Evolutionary conservation across 2,888 invertebrate species (phyloP), one percentile per base, ranked within the genome.

Genomic region (Chromoteleia sp.): DNA sequence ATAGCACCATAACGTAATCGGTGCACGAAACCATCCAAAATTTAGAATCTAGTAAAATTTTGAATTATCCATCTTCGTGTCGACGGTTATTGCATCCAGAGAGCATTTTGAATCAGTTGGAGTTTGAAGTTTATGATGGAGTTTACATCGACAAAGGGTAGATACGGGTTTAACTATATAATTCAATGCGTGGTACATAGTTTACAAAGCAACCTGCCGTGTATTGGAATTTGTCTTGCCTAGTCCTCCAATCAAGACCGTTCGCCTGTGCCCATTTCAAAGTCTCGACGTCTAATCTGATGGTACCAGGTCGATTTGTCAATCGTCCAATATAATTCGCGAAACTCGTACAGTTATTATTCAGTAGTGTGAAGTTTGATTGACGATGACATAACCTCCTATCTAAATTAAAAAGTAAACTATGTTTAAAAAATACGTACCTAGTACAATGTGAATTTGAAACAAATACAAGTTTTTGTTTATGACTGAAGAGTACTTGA

Each of bases 161-260:
- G 70, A 75, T 75, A 30, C 33, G 3, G 33, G 67, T 81, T 43
- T 36, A 71, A 29, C 65, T 45, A 54, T 15, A 52, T 56, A 76
- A 81, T 68, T 41, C 30, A 41, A 58, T 41, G 58, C 45, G 50
- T 21, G 29, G n/a, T 50, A 12, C 45, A n/a, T 30, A 41, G 68
- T 73, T 61, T 52, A 77, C 74, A 78, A 77, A 81, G 71, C 52
- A 48, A 33, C 25, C 15, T 33, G 36, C 41, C 30, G 45, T 39
- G 61, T 54, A 76, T 76, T 50, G 52, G 21, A 68, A 76, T 63
- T 76, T 50, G 65, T 73, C 61, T 63, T 19, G 71, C 63, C 59
- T 39, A 36, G 50, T 56, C 45, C 56, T 65, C 74, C 81, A 82
- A 78, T 78, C 74, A 76, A 76, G 63, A 56, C 10, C 33, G 39